A percentile compares a stretch with the other conserved stretches of the same genome.
These are phyloP conservation scores for Heliconius hortense DNA, from an alignment of 2,888 invertebrate genomes.

Conservation along the genomic window DNA sequence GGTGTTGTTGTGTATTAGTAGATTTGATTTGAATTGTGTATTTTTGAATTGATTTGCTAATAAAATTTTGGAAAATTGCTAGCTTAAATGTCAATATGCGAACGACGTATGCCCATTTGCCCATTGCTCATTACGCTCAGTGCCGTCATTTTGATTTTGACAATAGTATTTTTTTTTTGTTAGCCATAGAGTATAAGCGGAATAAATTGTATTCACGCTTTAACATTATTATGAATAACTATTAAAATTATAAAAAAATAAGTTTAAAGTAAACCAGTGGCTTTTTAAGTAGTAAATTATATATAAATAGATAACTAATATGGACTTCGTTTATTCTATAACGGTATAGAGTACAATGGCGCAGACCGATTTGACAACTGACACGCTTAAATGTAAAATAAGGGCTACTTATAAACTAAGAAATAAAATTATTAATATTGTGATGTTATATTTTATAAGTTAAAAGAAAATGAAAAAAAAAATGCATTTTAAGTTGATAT, in stretches of 20 bases:
- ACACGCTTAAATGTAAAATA: slow-evolving; percentile 19
- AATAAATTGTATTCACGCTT: background rate
- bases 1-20: background rate
- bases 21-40: background rate
- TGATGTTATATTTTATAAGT: too few species aligned
- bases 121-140: too few species aligned
- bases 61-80: background rate
- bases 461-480: too few species aligned
- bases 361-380: slow-evolving; percentile 16
- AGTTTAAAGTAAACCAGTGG: too few species aligned
- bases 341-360: slow-evolving; percentile 6
- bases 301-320: background rate
- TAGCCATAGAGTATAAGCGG: background rate
- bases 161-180: background rate
- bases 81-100: background rate
- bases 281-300: background rate
- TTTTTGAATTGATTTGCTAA: background rate
- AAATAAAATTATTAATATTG: background rate
- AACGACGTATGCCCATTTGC: background rate
- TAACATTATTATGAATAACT: too few species aligned
- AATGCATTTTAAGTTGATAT: too few species aligned
- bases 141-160: background rate
- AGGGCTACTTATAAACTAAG: background rate
- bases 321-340: background rate
- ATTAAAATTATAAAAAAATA: too few species aligned